A percentile compares a stretch with the other conserved stretches of the same genome.
These are phyloP conservation scores for Polydrusus pterygomalis DNA, from an alignment of 2,888 invertebrate genomes.

Conservation along the genomic window DNA sequence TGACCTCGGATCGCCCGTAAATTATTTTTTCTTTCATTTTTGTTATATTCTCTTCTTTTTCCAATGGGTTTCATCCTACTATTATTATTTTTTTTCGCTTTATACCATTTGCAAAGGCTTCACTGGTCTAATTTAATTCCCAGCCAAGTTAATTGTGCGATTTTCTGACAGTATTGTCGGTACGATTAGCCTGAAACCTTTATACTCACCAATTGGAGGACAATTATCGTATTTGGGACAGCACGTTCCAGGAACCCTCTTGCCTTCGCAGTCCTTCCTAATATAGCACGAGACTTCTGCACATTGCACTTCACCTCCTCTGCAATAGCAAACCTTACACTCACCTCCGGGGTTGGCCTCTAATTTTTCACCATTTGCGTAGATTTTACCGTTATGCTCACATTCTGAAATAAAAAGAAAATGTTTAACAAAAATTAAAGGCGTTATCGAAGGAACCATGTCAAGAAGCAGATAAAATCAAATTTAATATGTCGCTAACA, in stretches of 20 bases:
- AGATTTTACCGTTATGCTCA: constrained; percentile 82
- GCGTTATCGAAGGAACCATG: too few species aligned
- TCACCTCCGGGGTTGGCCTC: constrained; percentile 81
- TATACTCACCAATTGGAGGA: constrained; percentile 77
- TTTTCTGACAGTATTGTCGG: too few species aligned
- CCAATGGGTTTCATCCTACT: too few species aligned
- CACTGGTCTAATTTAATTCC: too few species aligned
- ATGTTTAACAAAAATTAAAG: neutral
- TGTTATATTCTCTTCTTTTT: too few species aligned
- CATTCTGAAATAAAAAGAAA: constrained; percentile 75
- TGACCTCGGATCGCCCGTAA: too few species aligned
- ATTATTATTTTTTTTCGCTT: too few species aligned
- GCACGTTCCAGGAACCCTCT: constrained; percentile 83
- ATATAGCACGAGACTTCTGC: constrained; percentile 85
- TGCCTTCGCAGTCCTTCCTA: constrained; percentile 84
- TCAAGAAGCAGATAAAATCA: too few species aligned
- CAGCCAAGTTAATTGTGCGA: too few species aligned
- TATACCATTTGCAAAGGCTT: too few species aligned
- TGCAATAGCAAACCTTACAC: constrained; percentile 87
- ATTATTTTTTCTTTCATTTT: too few species aligned
- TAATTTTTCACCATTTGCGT: constrained; percentile 85
- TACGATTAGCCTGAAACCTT: neutral
- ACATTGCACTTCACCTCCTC: constrained; percentile 86
- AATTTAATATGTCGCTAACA: too few species aligned
- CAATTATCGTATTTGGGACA: constrained; percentile 90